Conservation (phyloP, 2,888 invertebrate species). For the Villa cingulata region DNA sequence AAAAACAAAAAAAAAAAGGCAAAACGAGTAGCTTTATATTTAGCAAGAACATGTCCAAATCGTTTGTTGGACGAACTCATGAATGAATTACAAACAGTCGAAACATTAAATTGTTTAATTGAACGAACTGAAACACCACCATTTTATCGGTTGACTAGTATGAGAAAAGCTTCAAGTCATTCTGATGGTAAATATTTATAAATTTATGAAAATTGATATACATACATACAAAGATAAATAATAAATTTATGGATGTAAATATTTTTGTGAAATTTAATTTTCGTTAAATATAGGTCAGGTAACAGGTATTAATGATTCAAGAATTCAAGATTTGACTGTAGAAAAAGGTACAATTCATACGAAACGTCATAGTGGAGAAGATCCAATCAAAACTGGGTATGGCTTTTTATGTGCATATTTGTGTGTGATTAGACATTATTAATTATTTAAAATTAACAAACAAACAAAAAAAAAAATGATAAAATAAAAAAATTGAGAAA, state of each 20-base stretch:
- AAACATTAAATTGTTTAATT: conserved; percentile 88
- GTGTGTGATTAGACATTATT: no score
- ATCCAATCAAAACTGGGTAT: conserved; percentile 65
- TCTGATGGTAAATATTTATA: conserved; percentile 41
- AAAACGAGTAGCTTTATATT: conserved; percentile 84
- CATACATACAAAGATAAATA: no score
- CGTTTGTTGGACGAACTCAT: conserved; percentile 92
- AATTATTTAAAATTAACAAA: no score
- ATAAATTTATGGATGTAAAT: not conserved
- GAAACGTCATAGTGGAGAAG: conserved; percentile 82
- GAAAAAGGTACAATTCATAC: conserved; percentile 95
- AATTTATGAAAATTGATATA: no score
- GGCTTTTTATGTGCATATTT: no score
- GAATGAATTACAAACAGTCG: conserved; percentile 93
- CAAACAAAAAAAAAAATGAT: no score
- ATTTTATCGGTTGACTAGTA: conserved; percentile 86
- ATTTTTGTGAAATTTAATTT: not conserved
- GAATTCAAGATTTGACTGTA: conserved; percentile 43
- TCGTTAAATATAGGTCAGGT: conserved; percentile 26
- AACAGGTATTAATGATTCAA: conserved; percentile 33
- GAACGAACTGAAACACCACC: conserved; percentile 97
- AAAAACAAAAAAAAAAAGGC: no score
- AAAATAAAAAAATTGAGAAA: no score
- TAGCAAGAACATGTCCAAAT: conserved; percentile 84
- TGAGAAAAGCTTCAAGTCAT: conserved; percentile 80